A percentile compares a stretch with the other conserved stretches of the same genome.
These are phyloP conservation scores for Diabrotica virgifera DNA, from an alignment of 1,140 invertebrate species.

Conservation along the genomic window DNA sequence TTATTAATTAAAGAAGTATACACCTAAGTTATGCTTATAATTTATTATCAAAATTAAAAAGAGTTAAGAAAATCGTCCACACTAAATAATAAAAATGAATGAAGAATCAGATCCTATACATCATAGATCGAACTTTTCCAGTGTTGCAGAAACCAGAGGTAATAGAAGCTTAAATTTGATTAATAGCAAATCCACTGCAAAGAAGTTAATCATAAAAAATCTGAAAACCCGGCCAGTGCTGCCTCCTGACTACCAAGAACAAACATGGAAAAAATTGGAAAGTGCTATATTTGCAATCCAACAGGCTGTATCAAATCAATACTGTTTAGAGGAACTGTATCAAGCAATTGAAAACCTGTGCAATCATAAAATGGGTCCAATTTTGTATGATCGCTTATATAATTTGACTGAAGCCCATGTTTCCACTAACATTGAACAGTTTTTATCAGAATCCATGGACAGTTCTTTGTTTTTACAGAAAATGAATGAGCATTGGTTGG, in stretches of 20 bases:
- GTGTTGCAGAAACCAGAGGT: constrained; percentile 66
- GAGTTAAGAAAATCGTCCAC: too few species aligned
- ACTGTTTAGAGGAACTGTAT: constrained; percentile 92
- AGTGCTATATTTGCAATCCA: constrained; percentile 95
- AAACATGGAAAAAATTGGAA: constrained; percentile 89
- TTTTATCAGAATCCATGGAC: constrained; percentile 86
- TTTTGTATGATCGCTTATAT: constrained; percentile 84
- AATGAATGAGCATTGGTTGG: constrained; percentile 93
- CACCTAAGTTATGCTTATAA: too few species aligned
- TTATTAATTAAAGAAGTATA: too few species aligned
- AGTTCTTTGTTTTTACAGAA: constrained; percentile 88
- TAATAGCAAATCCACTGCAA: constrained; percentile 75
- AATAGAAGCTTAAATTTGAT: constrained; percentile 68
- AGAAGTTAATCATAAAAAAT: constrained; percentile 94
- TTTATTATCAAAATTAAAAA: too few species aligned
- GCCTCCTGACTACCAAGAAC: constrained; percentile 90
- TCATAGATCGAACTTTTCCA: constrained; percentile 80
- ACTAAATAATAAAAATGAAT: constrained; percentile 45
- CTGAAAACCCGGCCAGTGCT: constrained; percentile 91
- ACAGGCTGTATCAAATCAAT: constrained; percentile 85
- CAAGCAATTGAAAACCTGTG: constrained; percentile 98
- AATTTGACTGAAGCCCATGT: constrained; percentile 87
- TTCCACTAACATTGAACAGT: constrained; percentile 84
- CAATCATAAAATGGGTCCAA: constrained; percentile 93
- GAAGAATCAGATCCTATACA: constrained; percentile 47